Evolutionary conservation across 1,140 invertebrate genomes (phyloP).

Genomic region (Drosophila saltans): DNA sequence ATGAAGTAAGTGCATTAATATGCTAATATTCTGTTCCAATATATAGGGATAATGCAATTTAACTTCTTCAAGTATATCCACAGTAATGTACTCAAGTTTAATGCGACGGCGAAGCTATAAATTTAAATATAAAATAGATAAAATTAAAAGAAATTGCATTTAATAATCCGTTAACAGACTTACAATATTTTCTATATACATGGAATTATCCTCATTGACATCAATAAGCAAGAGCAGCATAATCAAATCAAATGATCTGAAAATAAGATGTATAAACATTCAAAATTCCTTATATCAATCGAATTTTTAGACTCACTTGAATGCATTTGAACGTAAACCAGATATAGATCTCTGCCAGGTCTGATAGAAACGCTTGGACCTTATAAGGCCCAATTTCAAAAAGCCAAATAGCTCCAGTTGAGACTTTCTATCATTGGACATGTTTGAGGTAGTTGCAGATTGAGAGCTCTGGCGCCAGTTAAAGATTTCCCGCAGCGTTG

Average conservation of each 20-base stretch:
- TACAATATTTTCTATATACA: slow-evolving; percentile 82
- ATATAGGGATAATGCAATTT: slow-evolving; percentile 79
- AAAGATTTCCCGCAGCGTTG: slow-evolving; percentile 65
- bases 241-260: slow-evolving; percentile 83
- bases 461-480: slow-evolving; percentile 46
- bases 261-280: not conserved
- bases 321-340: slow-evolving; percentile 39
- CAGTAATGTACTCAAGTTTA: slow-evolving; percentile 81
- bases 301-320: slow-evolving; percentile 39
- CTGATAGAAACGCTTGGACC: slow-evolving; percentile 73
- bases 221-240: slow-evolving; percentile 83
- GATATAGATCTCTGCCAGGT: slow-evolving; percentile 68
- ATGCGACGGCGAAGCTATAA: slow-evolving; percentile 79
- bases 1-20: slow-evolving; percentile 82
- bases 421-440: slow-evolving; percentile 46
- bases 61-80: slow-evolving; percentile 75
- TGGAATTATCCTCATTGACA: slow-evolving; percentile 76
- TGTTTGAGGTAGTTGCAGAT: slow-evolving; percentile 1
- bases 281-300: not conserved
- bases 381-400: slow-evolving; percentile 62
- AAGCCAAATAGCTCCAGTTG: slow-evolving; percentile 70
- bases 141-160: not conserved
- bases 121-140: not conserved
- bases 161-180: slow-evolving; percentile 29
- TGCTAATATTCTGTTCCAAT: slow-evolving; percentile 78